These are phyloP conservation scores for Pseudoatta argentina DNA, from an alignment of 1,140 invertebrate genomes.

Conservation along the genomic window DNA sequence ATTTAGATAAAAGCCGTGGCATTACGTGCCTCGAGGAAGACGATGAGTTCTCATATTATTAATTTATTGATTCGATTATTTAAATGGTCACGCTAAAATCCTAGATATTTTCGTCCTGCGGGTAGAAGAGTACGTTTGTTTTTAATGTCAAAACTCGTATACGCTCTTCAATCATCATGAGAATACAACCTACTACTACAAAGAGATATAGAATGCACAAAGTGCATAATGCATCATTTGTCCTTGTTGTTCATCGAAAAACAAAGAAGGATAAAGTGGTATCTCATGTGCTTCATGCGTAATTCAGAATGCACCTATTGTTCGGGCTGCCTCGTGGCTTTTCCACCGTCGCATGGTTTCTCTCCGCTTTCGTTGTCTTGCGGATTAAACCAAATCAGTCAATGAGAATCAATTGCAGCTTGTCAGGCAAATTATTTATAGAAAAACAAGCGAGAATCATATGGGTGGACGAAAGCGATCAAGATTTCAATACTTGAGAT, in stretches of 20 bases:
- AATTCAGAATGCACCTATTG: not conserved
- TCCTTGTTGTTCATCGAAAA: no score
- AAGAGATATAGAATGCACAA: not conserved
- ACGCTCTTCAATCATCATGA: slow-evolving; percentile 26
- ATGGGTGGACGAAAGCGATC: no score
- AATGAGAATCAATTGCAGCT: slow-evolving; percentile 14
- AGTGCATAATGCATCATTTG: no score
- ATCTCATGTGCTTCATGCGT: no score
- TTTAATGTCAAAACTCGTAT: slow-evolving; percentile 33
- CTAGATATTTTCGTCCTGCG: slow-evolving; percentile 32
- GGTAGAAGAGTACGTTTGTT: slow-evolving; percentile 9
- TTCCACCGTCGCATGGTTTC: not conserved
- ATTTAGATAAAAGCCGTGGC: slow-evolving; percentile 2
- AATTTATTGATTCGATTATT: slow-evolving; percentile 57
- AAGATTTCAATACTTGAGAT: not conserved
- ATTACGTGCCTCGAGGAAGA: not conserved
- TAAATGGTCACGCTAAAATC: slow-evolving; percentile 45
- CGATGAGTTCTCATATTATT: slow-evolving; percentile 13
- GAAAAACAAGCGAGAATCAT: not conserved
- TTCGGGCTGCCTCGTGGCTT: slow-evolving; percentile 14
- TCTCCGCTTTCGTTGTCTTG: not conserved
- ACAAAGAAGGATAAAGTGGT: no score
- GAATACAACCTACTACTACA: not conserved
- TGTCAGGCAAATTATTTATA: slow-evolving; percentile 37
- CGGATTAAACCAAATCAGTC: not conserved